Evolutionary conservation across 2,113 vertebrate species (phyloP), one percentile per base, ranked within the genome.

Genomic region (Proterorhinus semilunaris): DNA sequence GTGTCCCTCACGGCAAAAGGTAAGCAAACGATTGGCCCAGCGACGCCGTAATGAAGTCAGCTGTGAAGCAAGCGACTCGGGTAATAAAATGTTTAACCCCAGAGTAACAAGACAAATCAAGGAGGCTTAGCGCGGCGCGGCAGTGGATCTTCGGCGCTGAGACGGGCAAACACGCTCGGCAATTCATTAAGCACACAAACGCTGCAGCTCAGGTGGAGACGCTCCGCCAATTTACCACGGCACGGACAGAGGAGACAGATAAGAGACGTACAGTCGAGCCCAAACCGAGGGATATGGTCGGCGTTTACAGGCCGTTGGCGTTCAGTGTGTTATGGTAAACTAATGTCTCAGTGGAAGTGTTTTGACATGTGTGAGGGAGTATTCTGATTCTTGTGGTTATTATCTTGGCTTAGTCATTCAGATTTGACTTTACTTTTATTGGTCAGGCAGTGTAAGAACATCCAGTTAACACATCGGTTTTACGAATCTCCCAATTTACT

Each of bases 31-130:
- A 87, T 87, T 7, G 66, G 66, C 55, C 69, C 72, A 73, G 67
- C 67, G 81, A 83, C 71, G 64, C 76, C 65, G 74, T 82, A 90
- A 89, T 88, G 82, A 89, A 89, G 83, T 88, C 82, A 81, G 80
- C 83, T 44, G 80, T 70, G 64, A 66, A 79, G 72, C 47, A 73
- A 80, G 66, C 83, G 78, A 70, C 70, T 7, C 10, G 57, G 78
- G 78, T 86, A 88, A 90, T 87, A 88, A 88, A 92, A 90, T 89
- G 84, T 86, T 90, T 89, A 91, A 91, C 88, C 90, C 87, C 83
- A 59, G 55, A 79, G 83, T 90, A 90, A 90, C 82, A 84, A 86
- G 87, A 89, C 82, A 86, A 90, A 91, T 85, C 76, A 84, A 87
- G 84, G 63, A 72, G 87, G 79, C 83, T 87, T 76, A 65, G 76